Percentiles rank a stretch among this genome's conserved stretches.
Evolutionary conservation across 30 jellyfish, hydroid and myxozoan genomes (phyloP).

Genomic region (Aurelia sp.): DNA sequence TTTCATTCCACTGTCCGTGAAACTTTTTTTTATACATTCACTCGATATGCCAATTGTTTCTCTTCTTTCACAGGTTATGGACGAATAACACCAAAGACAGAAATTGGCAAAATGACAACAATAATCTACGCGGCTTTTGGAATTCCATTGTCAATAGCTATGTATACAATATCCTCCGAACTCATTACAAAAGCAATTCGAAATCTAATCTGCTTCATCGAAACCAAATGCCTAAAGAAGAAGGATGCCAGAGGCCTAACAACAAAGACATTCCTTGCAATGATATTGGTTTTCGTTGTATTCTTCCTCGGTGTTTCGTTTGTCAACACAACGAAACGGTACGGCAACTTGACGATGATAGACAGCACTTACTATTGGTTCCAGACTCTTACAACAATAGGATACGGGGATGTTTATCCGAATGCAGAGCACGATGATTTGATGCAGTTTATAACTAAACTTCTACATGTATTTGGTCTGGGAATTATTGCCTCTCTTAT

Average conservation of each 20-base stretch:
- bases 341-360: constrained; percentile 28
- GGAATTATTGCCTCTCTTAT: constrained; percentile 65
- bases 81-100: constrained; percentile 48
- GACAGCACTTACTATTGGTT: constrained; percentile 67
- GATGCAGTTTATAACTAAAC: constrained; percentile 1
- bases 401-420: constrained; percentile 71
- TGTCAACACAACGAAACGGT: constrained; percentile 9
- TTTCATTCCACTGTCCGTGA: too few species aligned
- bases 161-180: constrained; percentile 54
- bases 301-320: constrained; percentile 7
- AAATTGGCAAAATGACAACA: constrained; percentile 42
- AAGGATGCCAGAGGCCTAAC: neutral
- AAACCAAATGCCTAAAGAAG: constrained; percentile 3
- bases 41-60: too few species aligned
- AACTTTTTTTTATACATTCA: too few species aligned
- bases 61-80: constrained; percentile 34
- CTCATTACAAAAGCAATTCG: constrained; percentile 19
- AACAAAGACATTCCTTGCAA: constrained; percentile 10
- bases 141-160: constrained; percentile 41
- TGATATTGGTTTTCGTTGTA: neutral
- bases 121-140: constrained; percentile 50
- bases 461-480: constrained; percentile 31
- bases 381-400: constrained; percentile 73
- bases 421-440: constrained; percentile 27
- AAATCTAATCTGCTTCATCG: constrained; percentile 12